Evolutionary conservation across 2,797 vertebrate species (phyloP).

Genomic region (Margarornis squamiger): DNA sequence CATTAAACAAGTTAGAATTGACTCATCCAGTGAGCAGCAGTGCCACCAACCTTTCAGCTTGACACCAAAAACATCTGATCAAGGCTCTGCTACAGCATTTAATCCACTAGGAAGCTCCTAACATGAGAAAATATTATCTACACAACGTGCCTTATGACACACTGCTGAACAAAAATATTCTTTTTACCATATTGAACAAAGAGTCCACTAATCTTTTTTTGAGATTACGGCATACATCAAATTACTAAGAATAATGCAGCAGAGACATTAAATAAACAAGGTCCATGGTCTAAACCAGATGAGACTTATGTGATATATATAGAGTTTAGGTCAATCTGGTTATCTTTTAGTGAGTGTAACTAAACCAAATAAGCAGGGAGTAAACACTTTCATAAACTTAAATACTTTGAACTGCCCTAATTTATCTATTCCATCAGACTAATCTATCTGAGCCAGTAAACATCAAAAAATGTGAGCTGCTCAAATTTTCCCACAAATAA

Average conservation of each 20-base stretch:
- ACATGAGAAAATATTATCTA: background rate
- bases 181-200: background rate
- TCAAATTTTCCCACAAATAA: background rate
- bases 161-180: background rate
- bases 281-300: background rate
- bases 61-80: slow-evolving; percentile 40
- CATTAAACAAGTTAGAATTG: slow-evolving; percentile 68
- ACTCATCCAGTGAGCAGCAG: slow-evolving; percentile 44
- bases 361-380: background rate
- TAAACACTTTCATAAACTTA: slow-evolving; percentile 10
- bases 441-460: background rate
- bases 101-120: background rate
- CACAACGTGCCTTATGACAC: background rate
- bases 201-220: background rate
- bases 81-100: slow-evolving; percentile 27
- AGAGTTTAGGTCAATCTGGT: background rate
- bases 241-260: background rate
- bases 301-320: background rate
- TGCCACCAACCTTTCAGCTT: slow-evolving; percentile 8
- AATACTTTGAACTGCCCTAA: background rate
- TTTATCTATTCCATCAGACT: background rate
- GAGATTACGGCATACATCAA: background rate
- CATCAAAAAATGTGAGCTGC: background rate
- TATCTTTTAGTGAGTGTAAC: background rate
- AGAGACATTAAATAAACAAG: background rate